Evolutionary conservation across 2,797 vertebrate species (phyloP), one percentile per base, ranked within the genome.

Genomic region (Ceryle rudis): DNA sequence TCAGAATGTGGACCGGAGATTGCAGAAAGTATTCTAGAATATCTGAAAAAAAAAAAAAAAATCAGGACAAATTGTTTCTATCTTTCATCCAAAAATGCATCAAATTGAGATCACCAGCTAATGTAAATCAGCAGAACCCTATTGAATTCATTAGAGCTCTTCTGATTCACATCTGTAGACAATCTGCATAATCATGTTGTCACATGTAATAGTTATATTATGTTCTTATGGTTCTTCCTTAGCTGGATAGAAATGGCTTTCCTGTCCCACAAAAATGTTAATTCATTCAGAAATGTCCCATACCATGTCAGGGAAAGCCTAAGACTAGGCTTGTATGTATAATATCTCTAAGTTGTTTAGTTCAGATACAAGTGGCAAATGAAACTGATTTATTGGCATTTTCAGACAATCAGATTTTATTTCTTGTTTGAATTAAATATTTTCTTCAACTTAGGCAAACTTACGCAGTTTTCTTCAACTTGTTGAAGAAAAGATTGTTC

Each of bases 141-240:
- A 81, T 55, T 65, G 84, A 87, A 82, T 89, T 65, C 11, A 29
- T 91, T 93, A 82, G 4, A 83, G 6, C 3, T 82, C 44, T 82
- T 77, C 82, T 93, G 51, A 83, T 91, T 92, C 82, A 93, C 91
- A 93, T 91, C 91, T 96, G 94, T 31, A 87, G 57, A 78, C 89
- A 67, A 91, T 93, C 61, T 95, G 61, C 54, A 82, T 81, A 95
- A 88, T 79, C 61, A 66, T 83, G 26, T 80, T 87, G 86, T 88
- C 79, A 93, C 65, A 65, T 74, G 61, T 65, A 89, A 90, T 70
- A 65, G 46, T 71, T 89, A 65, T 42, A 79, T 79, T 89, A 54
- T 64, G 18, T 77, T 88, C 75, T 86, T 10, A 4, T 75, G 22
- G 44, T 72, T 93, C 41, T 14, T 29, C 20, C 55, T 93, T 88